Conservation (phyloP, 2,113 vertebrate species). For the Oncorhynchus nerka region DNA sequence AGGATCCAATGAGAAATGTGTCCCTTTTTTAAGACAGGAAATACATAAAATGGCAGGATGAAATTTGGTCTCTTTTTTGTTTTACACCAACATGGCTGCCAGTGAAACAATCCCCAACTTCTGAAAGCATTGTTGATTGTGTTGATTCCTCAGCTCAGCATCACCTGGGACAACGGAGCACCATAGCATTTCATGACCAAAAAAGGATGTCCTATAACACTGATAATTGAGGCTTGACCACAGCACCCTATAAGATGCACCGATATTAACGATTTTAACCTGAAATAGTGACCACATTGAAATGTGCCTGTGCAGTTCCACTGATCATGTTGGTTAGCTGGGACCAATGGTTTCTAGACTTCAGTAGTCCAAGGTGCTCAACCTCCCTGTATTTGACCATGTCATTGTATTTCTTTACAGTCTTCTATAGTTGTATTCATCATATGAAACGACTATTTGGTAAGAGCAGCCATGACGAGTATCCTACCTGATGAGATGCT, state of each 20-base stretch:
- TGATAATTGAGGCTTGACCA: constrained; percentile 13
- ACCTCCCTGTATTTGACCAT: constrained; percentile 28
- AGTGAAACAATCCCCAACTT: not conserved
- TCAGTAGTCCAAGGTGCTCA: constrained; percentile 48
- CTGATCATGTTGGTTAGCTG: constrained; percentile 22
- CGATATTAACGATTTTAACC: constrained; percentile 53
- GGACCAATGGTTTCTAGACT: constrained; percentile 17
- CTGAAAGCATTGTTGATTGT: not conserved
- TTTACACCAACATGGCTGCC: not conserved
- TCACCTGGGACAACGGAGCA: constrained; percentile 26
- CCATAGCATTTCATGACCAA: constrained; percentile 39
- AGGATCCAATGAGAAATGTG: not conserved
- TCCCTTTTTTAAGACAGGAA: not conserved
- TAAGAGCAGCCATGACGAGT: too few relatives aligned
- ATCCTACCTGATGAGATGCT: too few relatives aligned
- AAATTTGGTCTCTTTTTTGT: not conserved
- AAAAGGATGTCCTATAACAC: constrained; percentile 10
- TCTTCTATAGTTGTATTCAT: not conserved
- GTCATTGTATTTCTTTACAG: constrained; percentile 23
- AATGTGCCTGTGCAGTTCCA: constrained; percentile 55
- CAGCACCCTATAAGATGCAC: constrained; percentile 36
- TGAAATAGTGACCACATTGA: constrained; percentile 43
- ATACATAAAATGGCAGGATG: not conserved
- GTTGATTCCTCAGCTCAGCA: not conserved
- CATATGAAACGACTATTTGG: too few relatives aligned